phyloP scores from a whole-genome alignment of 1,140 invertebrate genomes.

The Tetraneura akinire region DNA sequence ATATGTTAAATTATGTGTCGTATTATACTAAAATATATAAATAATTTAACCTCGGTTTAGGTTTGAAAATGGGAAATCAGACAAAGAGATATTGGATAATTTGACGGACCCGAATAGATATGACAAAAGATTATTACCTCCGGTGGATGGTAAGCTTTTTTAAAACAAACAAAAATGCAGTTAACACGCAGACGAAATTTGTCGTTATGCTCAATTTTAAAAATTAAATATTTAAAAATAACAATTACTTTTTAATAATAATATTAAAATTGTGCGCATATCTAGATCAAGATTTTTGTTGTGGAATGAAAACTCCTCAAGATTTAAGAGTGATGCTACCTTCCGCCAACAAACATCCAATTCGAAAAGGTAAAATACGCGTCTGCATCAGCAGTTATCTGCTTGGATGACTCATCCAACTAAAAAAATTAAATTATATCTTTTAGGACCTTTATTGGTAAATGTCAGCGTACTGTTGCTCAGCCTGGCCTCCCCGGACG shows the following conservation, averaged over 20 bases:
- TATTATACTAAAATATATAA: too few relatives aligned
- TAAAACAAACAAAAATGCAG: background rate
- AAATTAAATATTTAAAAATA: too few relatives aligned
- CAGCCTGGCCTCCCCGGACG: slow-evolving; percentile 90
- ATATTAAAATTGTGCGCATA: background rate
- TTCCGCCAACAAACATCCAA: slow-evolving; percentile 38
- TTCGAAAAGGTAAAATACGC: slow-evolving; percentile 36
- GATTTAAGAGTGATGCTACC: slow-evolving; percentile 60
- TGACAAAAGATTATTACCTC: slow-evolving; percentile 82
- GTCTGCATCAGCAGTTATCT: too few relatives aligned
- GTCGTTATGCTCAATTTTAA: too few relatives aligned
- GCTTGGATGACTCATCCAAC: too few relatives aligned
- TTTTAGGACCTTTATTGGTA: slow-evolving; percentile 83
- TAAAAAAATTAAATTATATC: too few relatives aligned
- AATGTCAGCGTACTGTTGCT: slow-evolving; percentile 90
- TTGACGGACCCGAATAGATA: slow-evolving; percentile 77
- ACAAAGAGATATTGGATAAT: slow-evolving; percentile 85
- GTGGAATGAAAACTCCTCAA: slow-evolving; percentile 75
- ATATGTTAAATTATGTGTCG: too few relatives aligned
- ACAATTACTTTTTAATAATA: slow-evolving; percentile 57
- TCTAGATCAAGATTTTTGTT: slow-evolving; percentile 86
- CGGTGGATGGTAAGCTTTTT: slow-evolving; percentile 72
- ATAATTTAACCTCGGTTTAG: slow-evolving; percentile 60
- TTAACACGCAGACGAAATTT: too few relatives aligned
- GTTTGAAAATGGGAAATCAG: slow-evolving; percentile 83